Conservation (phyloP, 2,113 vertebrate genomes). For the Gasterosteus aculeatus region DNA sequence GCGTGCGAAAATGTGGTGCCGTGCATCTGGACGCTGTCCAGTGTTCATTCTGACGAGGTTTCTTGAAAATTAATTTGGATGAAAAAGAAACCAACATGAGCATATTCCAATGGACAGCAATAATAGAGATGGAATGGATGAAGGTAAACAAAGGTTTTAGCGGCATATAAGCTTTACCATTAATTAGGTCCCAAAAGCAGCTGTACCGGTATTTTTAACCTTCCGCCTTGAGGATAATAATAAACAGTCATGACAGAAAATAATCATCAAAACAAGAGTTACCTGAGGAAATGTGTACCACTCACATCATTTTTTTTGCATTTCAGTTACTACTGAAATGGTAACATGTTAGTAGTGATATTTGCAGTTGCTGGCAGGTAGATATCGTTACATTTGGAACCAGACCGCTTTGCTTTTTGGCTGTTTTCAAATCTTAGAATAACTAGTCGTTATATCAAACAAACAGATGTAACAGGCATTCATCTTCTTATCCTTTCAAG, state of each 20-base stretch:
- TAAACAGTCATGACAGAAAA: background rate
- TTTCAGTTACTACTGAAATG: background rate
- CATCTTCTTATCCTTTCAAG: background rate
- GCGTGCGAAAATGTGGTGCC: conserved; percentile 40
- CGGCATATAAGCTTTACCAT: background rate
- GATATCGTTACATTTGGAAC: background rate
- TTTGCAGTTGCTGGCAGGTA: background rate
- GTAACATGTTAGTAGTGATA: background rate
- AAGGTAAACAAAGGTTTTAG: background rate
- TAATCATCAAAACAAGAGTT: background rate
- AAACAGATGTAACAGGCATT: background rate
- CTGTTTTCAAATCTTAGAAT: background rate
- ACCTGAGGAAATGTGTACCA: background rate
- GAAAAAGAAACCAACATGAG: background rate
- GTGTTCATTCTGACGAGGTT: background rate
- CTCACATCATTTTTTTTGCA: too few relatives aligned
- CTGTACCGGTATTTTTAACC: conserved; percentile 19
- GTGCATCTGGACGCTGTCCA: conserved; percentile 57
- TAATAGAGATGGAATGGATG: background rate
- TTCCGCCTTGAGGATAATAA: conserved; percentile 6
- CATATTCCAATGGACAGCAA: background rate
- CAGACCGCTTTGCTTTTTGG: background rate
- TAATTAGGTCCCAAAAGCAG: conserved; percentile 1
- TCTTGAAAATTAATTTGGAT: background rate
- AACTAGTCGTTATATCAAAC: background rate